These are phyloP conservation scores for Microchrysa polita DNA, from an alignment of 2,888 invertebrate species.

Conservation along the genomic window DNA sequence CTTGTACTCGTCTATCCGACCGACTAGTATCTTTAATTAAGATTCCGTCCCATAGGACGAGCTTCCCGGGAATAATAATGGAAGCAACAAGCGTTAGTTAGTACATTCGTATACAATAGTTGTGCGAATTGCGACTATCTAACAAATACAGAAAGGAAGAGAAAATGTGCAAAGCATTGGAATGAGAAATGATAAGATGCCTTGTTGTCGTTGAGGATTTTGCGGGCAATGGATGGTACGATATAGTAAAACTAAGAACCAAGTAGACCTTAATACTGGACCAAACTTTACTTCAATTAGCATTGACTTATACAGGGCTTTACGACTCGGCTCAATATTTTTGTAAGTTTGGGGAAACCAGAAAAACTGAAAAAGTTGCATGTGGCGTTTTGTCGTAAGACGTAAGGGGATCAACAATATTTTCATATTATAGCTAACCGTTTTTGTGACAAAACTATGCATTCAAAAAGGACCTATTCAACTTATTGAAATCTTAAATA, in stretches of 20 bases:
- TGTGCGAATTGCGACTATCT: not conserved
- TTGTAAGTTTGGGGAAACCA: too few species aligned
- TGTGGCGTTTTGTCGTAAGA: too few species aligned
- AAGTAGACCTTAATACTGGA: not conserved
- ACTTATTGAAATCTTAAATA: too few species aligned
- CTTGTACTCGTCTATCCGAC: not conserved
- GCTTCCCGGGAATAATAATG: conserved; percentile 31
- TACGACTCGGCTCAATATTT: not conserved
- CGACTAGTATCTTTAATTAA: conserved; percentile 26
- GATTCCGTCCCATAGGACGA: conserved; percentile 37
- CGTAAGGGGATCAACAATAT: too few species aligned
- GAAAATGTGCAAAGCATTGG: conserved; percentile 28
- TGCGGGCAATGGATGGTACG: not conserved
- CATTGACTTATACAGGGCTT: conserved; percentile 15
- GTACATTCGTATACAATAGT: not conserved
- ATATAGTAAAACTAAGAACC: not conserved
- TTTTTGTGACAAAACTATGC: too few species aligned
- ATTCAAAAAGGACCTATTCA: too few species aligned
- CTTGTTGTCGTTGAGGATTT: not conserved
- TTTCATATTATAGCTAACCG: too few species aligned
- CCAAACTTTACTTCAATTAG: conserved; percentile 15
- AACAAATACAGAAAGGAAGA: conserved; percentile 1
- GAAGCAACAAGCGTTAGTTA: conserved; percentile 36
- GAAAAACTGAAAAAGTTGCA: too few species aligned
- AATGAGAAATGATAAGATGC: conserved; percentile 3